Conservation (phyloP, 1,140 invertebrate genomes). For the Drosophila subobscura region DNA sequence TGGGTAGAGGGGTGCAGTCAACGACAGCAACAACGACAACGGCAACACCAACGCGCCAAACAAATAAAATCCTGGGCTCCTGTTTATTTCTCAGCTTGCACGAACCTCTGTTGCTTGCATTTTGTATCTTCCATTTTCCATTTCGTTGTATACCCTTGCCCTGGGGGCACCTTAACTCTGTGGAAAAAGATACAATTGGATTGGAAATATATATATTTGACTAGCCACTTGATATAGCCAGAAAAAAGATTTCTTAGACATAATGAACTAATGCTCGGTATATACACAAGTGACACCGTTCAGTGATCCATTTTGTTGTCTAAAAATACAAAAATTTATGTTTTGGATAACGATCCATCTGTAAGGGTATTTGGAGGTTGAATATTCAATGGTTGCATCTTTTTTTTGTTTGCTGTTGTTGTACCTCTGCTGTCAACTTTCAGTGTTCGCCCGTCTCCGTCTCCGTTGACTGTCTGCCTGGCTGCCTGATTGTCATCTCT, state of each 20-base stretch:
- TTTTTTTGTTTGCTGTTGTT: constrained; percentile 33
- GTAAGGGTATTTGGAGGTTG: too few relatives aligned
- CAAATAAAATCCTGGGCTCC: constrained; percentile 74
- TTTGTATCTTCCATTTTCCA: constrained; percentile 41
- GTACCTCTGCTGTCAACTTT: constrained; percentile 43
- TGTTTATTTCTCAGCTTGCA: constrained; percentile 68
- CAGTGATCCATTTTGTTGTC: too few relatives aligned
- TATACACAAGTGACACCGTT: too few relatives aligned
- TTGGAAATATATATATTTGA: too few relatives aligned
- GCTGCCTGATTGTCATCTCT: constrained; percentile 71
- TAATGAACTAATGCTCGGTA: too few relatives aligned
- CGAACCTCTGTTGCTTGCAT: constrained; percentile 45
- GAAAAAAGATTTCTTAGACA: too few relatives aligned
- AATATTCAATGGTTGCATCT: background rate
- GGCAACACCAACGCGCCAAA: constrained; percentile 44
- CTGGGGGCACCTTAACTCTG: background rate
- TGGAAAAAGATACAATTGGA: too few relatives aligned
- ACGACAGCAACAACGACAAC: constrained; percentile 20
- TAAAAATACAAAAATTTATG: too few relatives aligned
- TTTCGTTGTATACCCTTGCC: constrained; percentile 5
- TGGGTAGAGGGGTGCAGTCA: constrained; percentile 14
- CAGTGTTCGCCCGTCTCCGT: background rate
- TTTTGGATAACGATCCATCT: too few relatives aligned
- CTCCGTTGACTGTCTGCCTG: constrained; percentile 37
- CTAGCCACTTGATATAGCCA: too few relatives aligned